Conservation (phyloP, 2,113 vertebrate species). For the Atractosteus spatula region DNA sequence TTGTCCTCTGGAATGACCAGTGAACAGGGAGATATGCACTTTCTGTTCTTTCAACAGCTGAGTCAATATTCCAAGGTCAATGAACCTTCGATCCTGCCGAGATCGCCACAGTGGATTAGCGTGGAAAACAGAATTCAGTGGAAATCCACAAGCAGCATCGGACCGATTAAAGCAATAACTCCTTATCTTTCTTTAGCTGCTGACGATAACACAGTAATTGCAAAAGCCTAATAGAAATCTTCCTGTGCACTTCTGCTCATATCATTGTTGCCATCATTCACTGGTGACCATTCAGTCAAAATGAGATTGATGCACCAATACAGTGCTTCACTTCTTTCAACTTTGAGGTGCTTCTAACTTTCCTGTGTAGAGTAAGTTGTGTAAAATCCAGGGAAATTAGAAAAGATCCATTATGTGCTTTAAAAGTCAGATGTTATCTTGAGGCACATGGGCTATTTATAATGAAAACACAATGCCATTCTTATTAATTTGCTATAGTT, state of each 20-base stretch:
- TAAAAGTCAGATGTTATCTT: background rate
- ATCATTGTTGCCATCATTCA: constrained; percentile 35
- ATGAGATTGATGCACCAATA: constrained; percentile 33
- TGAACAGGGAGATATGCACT: constrained; percentile 3
- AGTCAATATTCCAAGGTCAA: constrained; percentile 23
- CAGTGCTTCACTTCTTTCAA: constrained; percentile 8
- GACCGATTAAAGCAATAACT: constrained; percentile 24
- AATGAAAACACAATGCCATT: no score
- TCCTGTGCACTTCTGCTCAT: constrained; percentile 36
- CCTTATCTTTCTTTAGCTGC: constrained; percentile 25
- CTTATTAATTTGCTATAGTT: no score
- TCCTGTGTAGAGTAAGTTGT: constrained; percentile 21
- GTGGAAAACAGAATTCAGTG: constrained; percentile 22
- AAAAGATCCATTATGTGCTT: background rate
- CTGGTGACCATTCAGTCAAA: constrained; percentile 30
- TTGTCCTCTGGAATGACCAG: background rate
- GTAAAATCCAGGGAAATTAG: constrained; percentile 6
- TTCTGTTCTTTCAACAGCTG: constrained; percentile 1
- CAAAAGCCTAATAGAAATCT: constrained; percentile 33
- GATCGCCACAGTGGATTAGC: background rate
- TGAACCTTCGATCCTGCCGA: background rate
- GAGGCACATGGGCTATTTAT: no score
- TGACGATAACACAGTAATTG: constrained; percentile 38
- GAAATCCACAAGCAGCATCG: constrained; percentile 25
- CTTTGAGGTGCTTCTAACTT: constrained; percentile 11